Evolutionary conservation across 2,888 invertebrate genomes (phyloP), one percentile per base, ranked within the genome.

Genomic region (Panopea generosa): DNA sequence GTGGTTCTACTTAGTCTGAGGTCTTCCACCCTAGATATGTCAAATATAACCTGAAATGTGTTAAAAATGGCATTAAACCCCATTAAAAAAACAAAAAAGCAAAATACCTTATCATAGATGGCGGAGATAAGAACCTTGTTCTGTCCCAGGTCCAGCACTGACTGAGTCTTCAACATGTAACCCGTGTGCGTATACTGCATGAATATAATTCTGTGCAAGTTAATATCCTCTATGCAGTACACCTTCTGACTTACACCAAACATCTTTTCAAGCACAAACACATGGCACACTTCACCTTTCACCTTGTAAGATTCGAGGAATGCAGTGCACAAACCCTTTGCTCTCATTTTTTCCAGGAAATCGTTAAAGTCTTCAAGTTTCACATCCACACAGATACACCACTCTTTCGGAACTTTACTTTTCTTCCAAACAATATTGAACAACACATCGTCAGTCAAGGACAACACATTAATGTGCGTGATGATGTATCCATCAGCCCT

Each of bases 381-480:
- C n/a, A 84, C 40, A 59, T 85, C 77, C 24, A 77, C 33, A 43
- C 61, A 20, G 1, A 80, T 47, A 33, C 22, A 53, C 65, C 71
- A 79, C 0, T 69, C 60, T 45, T 18, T 14, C 4, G 6, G 47
- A 16, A 9, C 18, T 9, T 18, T 11, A 24, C 49, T 43, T 59
- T 81, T 77, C 6, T 66, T 67, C 88, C 88, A 89, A 18, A 90
- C 68, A 7, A 86, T 66, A 66, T 87, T 90, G 59, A 89, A 86
- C 56, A 72, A 78, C 4, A 86, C 66, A 1, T 82, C 55, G 16
- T 72, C 67, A 16, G 60, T n/a, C 3, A 72, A 47, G 7, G 75
- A 49, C 24, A 81, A 60, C 7, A 77, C 71, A 57, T 82, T 81
- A 18, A 86, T 65, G 57, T 78, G 77, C 7, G 67, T 68, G 7